A percentile compares a stretch with the other conserved stretches of the same genome.
These are phyloP conservation scores for Pterocles gutturalis DNA, from an alignment of 2,113 vertebrate species.

Conservation along the genomic window DNA sequence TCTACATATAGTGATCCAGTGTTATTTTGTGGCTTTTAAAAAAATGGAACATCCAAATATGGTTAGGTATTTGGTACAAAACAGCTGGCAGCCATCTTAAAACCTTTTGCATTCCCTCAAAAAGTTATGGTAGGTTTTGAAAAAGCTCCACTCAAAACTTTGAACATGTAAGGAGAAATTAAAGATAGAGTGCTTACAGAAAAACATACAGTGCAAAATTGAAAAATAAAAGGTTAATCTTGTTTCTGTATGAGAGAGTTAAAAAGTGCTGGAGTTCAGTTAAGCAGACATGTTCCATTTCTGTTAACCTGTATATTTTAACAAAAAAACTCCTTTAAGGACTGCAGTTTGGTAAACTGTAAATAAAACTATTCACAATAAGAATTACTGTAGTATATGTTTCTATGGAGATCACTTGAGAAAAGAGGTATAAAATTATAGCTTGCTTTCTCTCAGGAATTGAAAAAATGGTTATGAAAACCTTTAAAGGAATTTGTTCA, in stretches of 20 bases:
- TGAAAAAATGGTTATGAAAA: slow-evolving; percentile 25
- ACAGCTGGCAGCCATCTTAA: not conserved
- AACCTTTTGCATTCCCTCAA: not conserved
- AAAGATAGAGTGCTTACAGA: not conserved
- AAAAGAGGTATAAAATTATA: slow-evolving; percentile 42
- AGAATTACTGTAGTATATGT: slow-evolving; percentile 36
- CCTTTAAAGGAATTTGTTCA: not conserved
- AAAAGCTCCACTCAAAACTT: not conserved
- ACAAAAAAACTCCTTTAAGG: slow-evolving; percentile 1
- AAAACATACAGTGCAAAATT: not conserved
- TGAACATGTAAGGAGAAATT: not conserved
- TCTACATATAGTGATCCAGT: not conserved
- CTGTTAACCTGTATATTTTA: slow-evolving; percentile 8
- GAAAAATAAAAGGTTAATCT: not conserved
- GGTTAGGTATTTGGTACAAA: not conserved
- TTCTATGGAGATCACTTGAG: slow-evolving; percentile 37
- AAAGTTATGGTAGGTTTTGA: not conserved
- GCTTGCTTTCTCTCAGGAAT: slow-evolving; percentile 28
- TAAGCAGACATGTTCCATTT: not conserved
- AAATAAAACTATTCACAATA: slow-evolving; percentile 14
- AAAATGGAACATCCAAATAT: not conserved
- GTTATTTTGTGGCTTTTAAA: not conserved
- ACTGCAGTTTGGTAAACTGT: not conserved
- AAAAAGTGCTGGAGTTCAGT: not conserved
- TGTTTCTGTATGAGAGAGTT: not conserved